Conservation (phyloP, 53 echinoderm and acorn worm species). For the Holothuria leucospilota region DNA sequence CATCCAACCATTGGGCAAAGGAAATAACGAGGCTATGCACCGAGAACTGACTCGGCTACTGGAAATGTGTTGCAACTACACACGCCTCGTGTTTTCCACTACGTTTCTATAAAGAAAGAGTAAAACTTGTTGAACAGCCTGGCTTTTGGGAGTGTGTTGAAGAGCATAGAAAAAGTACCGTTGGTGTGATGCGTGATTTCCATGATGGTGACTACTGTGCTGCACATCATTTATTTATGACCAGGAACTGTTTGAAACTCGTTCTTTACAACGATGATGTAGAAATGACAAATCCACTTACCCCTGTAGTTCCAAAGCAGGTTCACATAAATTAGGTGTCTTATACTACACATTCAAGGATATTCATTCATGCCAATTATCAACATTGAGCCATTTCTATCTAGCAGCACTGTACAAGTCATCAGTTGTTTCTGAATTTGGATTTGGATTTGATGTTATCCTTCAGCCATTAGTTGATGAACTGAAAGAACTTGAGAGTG, state of each 20-base stretch:
- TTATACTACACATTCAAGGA: not conserved
- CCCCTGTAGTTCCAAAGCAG: conserved; percentile 44
- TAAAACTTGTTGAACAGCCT: not conserved
- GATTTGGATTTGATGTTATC: conserved; percentile 53
- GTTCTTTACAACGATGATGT: conserved; percentile 25
- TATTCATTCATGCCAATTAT: conserved; percentile 18
- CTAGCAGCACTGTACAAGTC: conserved; percentile 8
- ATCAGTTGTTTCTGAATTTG: conserved; percentile 32
- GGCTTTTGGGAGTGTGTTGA: not conserved
- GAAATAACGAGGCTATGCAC: not conserved
- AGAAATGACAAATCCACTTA: conserved; percentile 49
- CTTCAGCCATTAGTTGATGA: conserved; percentile 45
- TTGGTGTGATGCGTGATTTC: not conserved
- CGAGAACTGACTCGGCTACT: not conserved
- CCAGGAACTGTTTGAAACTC: too few species aligned
- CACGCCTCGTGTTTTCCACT: not conserved
- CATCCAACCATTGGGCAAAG: not conserved
- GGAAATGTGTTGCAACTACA: not conserved
- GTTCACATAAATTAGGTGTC: conserved; percentile 29
- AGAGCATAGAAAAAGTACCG: not conserved
- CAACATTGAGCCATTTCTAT: conserved; percentile 45
- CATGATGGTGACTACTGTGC: conserved; percentile 4
- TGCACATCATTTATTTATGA: not conserved
- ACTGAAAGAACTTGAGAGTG: conserved; percentile 29
- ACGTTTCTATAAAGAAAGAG: not conserved